Evolutionary conservation across 2,113 vertebrate genomes (phyloP).

Genomic region (Trogon melanurus): DNA sequence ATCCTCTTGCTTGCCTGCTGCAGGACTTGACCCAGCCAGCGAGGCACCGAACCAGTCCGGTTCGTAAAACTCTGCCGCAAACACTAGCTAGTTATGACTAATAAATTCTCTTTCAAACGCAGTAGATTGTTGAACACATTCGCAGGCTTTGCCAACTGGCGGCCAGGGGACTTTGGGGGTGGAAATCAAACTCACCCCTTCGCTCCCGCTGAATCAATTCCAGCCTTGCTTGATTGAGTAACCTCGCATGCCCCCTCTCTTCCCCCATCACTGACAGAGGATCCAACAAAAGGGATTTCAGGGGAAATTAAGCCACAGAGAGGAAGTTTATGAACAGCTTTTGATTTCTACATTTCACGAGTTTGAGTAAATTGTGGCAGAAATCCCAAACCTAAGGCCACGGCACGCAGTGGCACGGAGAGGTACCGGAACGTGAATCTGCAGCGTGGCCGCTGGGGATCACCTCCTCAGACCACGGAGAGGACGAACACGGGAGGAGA

Average conservation of each 20-base stretch:
- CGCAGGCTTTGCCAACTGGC: background rate
- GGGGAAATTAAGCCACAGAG: background rate
- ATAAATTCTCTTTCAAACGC: background rate
- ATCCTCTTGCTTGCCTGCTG: background rate
- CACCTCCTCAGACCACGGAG: background rate
- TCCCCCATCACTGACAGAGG: background rate
- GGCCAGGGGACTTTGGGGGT: background rate
- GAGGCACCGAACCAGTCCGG: background rate
- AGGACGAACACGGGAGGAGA: background rate
- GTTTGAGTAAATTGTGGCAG: background rate
- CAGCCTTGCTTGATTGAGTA: background rate
- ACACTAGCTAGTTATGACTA: background rate
- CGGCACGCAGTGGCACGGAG: accelerated
- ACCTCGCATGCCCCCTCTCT: background rate
- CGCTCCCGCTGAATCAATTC: background rate
- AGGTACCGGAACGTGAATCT: background rate
- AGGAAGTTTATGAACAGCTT: background rate
- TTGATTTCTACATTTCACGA: background rate
- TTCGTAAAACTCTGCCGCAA: background rate
- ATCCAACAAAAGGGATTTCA: background rate
- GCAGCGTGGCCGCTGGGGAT: background rate
- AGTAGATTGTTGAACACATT: background rate
- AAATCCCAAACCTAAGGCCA: background rate
- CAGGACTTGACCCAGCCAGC: background rate
- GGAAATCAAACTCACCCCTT: background rate